Percentiles rank a stretch among this genome's conserved stretches.
These are phyloP conservation scores for Lineus longissimus DNA, from an alignment of 1,140 invertebrate species.

Conservation along the genomic window DNA sequence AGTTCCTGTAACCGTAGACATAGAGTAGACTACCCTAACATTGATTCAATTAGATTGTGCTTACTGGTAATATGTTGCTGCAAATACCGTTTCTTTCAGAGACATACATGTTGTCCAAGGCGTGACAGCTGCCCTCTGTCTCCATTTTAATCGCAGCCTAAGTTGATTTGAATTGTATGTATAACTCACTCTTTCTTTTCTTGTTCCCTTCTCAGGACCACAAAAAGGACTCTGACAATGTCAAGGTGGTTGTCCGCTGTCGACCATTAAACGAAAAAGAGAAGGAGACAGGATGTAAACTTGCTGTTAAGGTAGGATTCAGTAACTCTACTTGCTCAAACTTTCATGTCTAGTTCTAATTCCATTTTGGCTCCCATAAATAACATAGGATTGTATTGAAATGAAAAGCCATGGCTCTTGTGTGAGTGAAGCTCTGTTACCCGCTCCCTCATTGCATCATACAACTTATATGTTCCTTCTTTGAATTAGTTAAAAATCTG, in stretches of 20 bases:
- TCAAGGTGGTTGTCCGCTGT: conserved; percentile 86
- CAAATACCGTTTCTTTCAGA: too few species aligned
- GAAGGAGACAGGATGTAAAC: conserved; percentile 63
- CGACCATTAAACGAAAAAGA: conserved; percentile 84
- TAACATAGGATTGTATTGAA: not conserved
- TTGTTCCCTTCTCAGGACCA: conserved; percentile 25
- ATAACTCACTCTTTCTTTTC: too few species aligned
- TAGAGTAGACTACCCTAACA: too few species aligned
- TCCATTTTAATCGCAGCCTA: too few species aligned
- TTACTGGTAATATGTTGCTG: too few species aligned
- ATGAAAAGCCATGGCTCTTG: not conserved
- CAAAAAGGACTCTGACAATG: conserved; percentile 61
- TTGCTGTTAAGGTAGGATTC: conserved; percentile 52
- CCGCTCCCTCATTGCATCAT: too few species aligned
- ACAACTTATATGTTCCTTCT: not conserved
- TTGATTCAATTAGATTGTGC: too few species aligned
- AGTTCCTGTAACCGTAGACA: too few species aligned
- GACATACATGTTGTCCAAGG: too few species aligned
- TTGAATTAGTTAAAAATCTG: not conserved
- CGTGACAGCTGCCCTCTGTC: too few species aligned
- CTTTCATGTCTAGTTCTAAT: not conserved
- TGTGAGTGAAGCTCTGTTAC: not conserved
- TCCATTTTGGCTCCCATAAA: not conserved
- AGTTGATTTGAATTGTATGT: too few species aligned
- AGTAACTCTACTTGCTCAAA: not conserved